phyloP scores from a whole-genome alignment of 2,888 invertebrate genomes.

The Crematogaster levior region DNA sequence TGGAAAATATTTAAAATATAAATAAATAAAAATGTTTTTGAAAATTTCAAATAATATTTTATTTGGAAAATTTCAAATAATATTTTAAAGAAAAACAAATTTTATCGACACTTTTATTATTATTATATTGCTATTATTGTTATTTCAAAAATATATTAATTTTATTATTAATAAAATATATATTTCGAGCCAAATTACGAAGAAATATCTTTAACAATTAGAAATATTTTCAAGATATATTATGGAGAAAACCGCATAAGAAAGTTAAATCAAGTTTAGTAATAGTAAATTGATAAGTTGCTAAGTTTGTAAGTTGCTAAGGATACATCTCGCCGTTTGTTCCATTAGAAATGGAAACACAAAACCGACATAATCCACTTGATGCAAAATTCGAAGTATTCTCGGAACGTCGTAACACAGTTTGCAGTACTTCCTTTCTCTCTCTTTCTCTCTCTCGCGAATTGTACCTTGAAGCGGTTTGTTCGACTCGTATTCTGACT shows the following conservation, averaged over 20 bases:
- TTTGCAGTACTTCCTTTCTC: slow-evolving; percentile 33
- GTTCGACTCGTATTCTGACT: slow-evolving; percentile 44
- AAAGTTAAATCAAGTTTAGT: slow-evolving; percentile 19
- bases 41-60: too few relatives aligned
- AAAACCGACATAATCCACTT: slow-evolving; percentile 37
- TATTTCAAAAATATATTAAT: background rate
- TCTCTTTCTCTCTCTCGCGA: background rate
- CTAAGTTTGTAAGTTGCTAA: slow-evolving; percentile 2
- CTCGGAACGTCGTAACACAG: slow-evolving; percentile 40
- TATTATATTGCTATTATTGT: background rate
- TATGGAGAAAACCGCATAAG: background rate
- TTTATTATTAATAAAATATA: background rate
- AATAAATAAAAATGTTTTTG: too few relatives aligned
- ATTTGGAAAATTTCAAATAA: background rate
- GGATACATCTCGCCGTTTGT: slow-evolving; percentile 24
- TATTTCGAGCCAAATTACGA: background rate
- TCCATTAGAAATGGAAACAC: slow-evolving; percentile 23
- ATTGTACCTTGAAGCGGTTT: slow-evolving; percentile 50
- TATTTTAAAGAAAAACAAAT: background rate
- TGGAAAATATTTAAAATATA: too few relatives aligned
- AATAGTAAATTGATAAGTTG: slow-evolving; percentile 28
- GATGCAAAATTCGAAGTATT: slow-evolving; percentile 47
- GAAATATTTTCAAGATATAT: background rate
- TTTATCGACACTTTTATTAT: background rate
- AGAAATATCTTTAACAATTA: background rate